These are phyloP conservation scores for Nomada fabriciana DNA, from an alignment of 2,888 invertebrate genomes.

Conservation along the genomic window DNA sequence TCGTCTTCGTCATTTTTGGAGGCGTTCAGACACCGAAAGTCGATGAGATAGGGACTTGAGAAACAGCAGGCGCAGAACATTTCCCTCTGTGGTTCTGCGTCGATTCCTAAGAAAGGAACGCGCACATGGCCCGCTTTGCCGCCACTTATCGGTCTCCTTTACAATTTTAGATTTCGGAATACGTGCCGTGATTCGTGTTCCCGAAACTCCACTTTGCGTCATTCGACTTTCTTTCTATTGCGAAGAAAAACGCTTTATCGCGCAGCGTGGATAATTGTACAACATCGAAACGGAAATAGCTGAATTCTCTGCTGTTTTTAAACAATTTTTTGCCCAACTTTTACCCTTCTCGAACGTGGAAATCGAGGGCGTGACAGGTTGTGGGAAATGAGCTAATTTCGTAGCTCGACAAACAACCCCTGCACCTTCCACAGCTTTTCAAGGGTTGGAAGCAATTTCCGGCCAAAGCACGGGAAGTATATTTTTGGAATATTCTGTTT, in stretches of 20 bases:
- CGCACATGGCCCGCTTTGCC: conserved; percentile 78
- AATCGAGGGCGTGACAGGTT: conserved; percentile 67
- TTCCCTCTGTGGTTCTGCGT: conserved; percentile 68
- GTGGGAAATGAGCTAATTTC: conserved; percentile 71
- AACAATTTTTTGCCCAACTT: conserved; percentile 27
- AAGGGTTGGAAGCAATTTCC: conserved; percentile 73
- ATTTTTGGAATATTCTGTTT: conserved; percentile 63
- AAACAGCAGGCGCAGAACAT: conserved; percentile 79
- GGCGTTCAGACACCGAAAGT: conserved; percentile 67
- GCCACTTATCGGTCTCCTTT: conserved; percentile 73
- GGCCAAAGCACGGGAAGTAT: conserved; percentile 22
- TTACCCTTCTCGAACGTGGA: conserved; percentile 31
- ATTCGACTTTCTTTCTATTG: conserved; percentile 51
- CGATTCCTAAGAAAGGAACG: conserved; percentile 71
- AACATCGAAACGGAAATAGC: background rate
- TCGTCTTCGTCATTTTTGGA: conserved; percentile 68
- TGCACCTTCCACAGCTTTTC: conserved; percentile 48
- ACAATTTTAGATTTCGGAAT: conserved; percentile 81
- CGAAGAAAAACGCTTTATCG: background rate
- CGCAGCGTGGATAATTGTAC: too few species aligned
- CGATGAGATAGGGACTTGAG: conserved; percentile 80
- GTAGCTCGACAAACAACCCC: conserved; percentile 24
- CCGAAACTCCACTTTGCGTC: conserved; percentile 5
- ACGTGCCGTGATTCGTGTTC: conserved; percentile 66
- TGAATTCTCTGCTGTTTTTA: background rate